phyloP scores from a whole-genome alignment of 2,888 invertebrate genomes.

The Crioceris asparagi region DNA sequence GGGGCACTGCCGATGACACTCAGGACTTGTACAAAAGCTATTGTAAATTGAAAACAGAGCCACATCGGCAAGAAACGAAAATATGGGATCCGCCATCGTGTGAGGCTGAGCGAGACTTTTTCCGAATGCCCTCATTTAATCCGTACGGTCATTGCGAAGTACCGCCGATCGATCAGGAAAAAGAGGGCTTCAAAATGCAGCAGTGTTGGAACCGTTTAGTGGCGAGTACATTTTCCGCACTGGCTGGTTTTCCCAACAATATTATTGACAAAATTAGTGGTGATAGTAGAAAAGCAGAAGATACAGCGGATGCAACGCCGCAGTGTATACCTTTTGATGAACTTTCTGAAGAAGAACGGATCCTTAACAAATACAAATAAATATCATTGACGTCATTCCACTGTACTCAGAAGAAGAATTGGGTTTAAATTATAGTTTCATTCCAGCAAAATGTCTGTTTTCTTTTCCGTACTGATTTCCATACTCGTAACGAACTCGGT shows the following conservation, averaged over 20 bases:
- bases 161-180: slow-evolving; percentile 21
- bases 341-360: slow-evolving; percentile 5
- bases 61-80: slow-evolving; percentile 10
- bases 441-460: no score
- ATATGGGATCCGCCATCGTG: slow-evolving; percentile 25
- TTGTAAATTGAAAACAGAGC: slow-evolving; percentile 19
- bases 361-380: slow-evolving; percentile 8
- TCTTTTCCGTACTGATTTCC: no score
- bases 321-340: slow-evolving; percentile 8
- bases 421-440: no score
- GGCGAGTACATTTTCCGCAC: slow-evolving; percentile 18
- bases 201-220: slow-evolving; percentile 25
- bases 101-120: slow-evolving; percentile 25
- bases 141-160: slow-evolving; percentile 20
- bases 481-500: no score
- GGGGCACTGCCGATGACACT: slow-evolving; percentile 36
- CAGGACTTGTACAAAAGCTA: slow-evolving; percentile 33
- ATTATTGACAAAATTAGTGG: slow-evolving; percentile 9
- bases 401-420: no score
- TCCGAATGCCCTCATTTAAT: slow-evolving; percentile 15
- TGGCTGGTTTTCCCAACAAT: slow-evolving; percentile 24
- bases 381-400: no score
- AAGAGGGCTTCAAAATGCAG: slow-evolving; percentile 18
- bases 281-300: slow-evolving; percentile 6
- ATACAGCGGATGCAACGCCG: slow-evolving; percentile 1